phyloP scores from a whole-genome alignment of 2,113 vertebrate genomes.

The Neolamprologus longior region DNA sequence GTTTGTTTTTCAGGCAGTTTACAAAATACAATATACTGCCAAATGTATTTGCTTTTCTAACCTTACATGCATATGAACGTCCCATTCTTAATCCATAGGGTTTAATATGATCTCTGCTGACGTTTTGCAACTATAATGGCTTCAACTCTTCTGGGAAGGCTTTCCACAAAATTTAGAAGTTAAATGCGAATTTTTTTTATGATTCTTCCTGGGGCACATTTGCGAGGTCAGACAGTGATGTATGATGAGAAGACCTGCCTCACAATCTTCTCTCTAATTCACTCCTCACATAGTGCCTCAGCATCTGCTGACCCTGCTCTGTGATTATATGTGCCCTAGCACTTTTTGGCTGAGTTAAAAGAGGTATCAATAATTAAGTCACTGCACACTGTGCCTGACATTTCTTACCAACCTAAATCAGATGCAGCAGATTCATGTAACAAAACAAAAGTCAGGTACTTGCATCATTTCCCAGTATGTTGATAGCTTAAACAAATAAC shows the following conservation, averaged over 20 bases:
- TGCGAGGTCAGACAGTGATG: background rate
- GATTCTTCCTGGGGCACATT: background rate
- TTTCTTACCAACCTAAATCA: background rate
- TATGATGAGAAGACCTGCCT: background rate
- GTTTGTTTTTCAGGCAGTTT: background rate
- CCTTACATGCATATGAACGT: background rate
- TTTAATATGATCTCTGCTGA: background rate
- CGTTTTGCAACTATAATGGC: background rate
- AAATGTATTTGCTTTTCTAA: background rate
- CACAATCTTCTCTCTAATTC: background rate
- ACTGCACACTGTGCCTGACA: background rate
- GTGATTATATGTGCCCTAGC: background rate
- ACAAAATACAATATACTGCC: background rate
- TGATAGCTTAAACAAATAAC: background rate
- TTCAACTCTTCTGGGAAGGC: background rate
- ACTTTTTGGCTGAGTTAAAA: background rate
- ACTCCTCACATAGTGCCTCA: background rate
- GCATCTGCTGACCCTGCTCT: background rate
- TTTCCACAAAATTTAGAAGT: background rate
- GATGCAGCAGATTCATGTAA: background rate
- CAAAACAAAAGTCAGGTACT: background rate
- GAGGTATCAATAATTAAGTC: background rate
- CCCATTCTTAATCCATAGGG: background rate
- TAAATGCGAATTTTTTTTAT: accelerated
- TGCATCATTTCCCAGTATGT: background rate